phyloP scores from a whole-genome alignment of 2,797 vertebrate genomes.

The Falco biarmicus region DNA sequence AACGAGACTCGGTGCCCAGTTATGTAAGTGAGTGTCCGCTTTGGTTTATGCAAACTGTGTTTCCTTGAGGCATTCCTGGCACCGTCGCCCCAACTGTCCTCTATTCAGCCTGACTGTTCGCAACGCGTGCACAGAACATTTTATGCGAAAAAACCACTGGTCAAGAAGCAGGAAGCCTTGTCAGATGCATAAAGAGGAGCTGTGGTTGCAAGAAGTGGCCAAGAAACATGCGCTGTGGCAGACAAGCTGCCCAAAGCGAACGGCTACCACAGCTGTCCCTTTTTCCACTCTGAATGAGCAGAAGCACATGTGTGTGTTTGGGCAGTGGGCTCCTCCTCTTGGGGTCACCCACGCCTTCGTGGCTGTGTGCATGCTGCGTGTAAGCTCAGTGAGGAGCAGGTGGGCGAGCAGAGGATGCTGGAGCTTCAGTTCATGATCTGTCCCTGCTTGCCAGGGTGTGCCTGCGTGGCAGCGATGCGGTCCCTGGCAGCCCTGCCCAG shows the following conservation, averaged over 20 bases:
- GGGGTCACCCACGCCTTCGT: not conserved
- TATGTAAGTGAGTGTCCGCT: not conserved
- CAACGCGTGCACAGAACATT: rapidly evolving
- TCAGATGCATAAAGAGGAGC: not conserved
- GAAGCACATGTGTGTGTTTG: rapidly evolving
- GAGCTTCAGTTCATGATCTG: rapidly evolving
- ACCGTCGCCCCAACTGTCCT: not conserved
- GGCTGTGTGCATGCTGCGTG: not conserved
- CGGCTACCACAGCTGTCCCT: not conserved
- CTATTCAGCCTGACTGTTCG: not conserved
- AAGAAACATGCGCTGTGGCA: not conserved
- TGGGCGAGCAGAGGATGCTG: rapidly evolving
- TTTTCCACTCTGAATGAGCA: not conserved
- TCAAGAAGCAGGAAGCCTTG: not conserved
- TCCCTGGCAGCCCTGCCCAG: not conserved
- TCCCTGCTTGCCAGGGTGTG: not conserved
- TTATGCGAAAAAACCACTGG: rapidly evolving
- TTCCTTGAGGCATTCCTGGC: not conserved
- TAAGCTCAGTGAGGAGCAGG: not conserved
- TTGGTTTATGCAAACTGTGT: not conserved
- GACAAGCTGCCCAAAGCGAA: not conserved
- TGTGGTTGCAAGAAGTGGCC: not conserved
- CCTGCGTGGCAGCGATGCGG: rapidly evolving
- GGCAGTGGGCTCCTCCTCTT: not conserved
- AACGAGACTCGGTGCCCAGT: rapidly evolving